Base-by-base conservation (phyloP, 1,140 invertebrate genomes). In the Cherax destructor region DNA sequence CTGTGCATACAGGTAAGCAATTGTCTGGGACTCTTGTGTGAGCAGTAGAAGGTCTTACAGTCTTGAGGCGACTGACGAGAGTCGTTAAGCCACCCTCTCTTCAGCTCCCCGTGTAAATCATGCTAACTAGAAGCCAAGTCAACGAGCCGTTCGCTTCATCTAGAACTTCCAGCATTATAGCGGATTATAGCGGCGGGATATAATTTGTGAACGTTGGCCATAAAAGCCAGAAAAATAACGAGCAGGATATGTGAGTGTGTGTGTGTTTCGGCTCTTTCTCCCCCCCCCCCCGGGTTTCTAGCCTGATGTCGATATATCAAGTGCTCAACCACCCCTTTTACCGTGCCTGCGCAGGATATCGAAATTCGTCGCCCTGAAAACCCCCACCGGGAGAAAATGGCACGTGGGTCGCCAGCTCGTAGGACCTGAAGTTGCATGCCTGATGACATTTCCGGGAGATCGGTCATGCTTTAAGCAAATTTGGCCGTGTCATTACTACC, bases 401-500 rank as follows among this genome's bases (percentile, higher is more conserved):
- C 13, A 21, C 21, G 61, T 65, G 61, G 61, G 61, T 65, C 13
- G 18, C 61, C 61, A 11, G 16, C 61, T 65, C 3, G 5, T 21
- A 65, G 61, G 61, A 65, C 21, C 18, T 18, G 5, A 18, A 65
- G 13, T 65, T 21, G 61, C 61, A 5, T 21, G 61, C 3, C 69
- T 30, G 16, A 24, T 7, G n/a, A 24, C 24, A 74, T 74, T 30
- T 30, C 69, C 24, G 69, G 69, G 24, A 30, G 69, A 3, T 30
- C 69, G 30, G 69, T 74, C 69, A 74, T 74, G 69, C 69, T 74
- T 10, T 74, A 30, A 30, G 69, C n/a, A 30, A 24, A 74, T 74
- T 74, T 30, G 69, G n/a, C n/a, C 69, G 69, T 30, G 69, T 74
- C 69, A 30, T 74, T 74, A 74, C 30, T 74, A 74, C 69, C n/a